Percentiles rank a stretch among this genome's conserved stretches.
phyloP scores from a whole-genome alignment of 2,797 vertebrate species.

The Aulostomus chinensis region DNA sequence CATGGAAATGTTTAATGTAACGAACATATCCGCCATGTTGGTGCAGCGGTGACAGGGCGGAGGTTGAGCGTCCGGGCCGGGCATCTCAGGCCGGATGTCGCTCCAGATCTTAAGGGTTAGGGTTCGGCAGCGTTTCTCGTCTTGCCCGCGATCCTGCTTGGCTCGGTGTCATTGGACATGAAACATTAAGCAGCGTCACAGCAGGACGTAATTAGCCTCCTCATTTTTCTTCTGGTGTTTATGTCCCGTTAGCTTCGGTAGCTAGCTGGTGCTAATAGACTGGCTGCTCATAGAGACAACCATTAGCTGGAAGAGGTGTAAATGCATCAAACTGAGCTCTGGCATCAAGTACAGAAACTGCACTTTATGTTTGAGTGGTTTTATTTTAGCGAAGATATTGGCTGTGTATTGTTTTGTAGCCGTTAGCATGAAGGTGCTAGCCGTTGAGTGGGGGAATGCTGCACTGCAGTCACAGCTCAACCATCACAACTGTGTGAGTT shows the following conservation, averaged over 20 bases:
- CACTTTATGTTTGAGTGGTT: neutral
- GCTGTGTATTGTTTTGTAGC: constrained; percentile 16
- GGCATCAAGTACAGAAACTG: too few species aligned
- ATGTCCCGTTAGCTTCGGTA: constrained; percentile 34
- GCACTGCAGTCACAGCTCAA: constrained; percentile 36
- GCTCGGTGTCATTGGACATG: neutral
- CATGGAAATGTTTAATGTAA: constrained; percentile 11
- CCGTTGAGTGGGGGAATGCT: constrained; percentile 38
- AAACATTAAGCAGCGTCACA: neutral
- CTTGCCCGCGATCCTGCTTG: neutral
- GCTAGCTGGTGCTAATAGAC: too few species aligned
- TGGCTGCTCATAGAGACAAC: too few species aligned
- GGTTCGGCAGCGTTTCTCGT: too few species aligned
- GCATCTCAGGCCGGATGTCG: constrained; percentile 77
- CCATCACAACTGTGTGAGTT: too few species aligned
- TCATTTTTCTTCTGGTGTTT: constrained; percentile 28
- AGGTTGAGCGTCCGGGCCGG: constrained; percentile 67
- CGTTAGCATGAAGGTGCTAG: constrained; percentile 33
- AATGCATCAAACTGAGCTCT: too few species aligned
- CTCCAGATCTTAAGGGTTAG: too few species aligned
- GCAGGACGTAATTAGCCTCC: neutral
- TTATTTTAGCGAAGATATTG: neutral
- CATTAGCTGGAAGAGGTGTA: too few species aligned
- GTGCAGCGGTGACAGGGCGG: constrained; percentile 62
- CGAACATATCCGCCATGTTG: constrained; percentile 50